These are phyloP conservation scores for Onychomys leucogaster DNA, from an alignment of 2,797 vertebrate species.

Conservation along the genomic window DNA sequence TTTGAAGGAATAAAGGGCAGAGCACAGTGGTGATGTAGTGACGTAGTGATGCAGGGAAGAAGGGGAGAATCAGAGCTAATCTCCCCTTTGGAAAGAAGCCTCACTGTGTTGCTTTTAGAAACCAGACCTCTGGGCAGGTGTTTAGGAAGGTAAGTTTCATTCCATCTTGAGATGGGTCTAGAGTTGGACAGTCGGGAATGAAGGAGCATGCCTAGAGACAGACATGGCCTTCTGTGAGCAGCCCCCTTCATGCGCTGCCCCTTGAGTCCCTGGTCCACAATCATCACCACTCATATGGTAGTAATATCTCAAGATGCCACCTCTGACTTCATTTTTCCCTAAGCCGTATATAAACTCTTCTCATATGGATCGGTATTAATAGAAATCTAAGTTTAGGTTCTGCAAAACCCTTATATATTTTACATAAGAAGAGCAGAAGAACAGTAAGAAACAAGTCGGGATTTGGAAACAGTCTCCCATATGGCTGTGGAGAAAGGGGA, in stretches of 20 bases:
- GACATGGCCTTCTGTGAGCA: background rate
- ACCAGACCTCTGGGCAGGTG: background rate
- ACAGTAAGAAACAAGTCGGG: background rate
- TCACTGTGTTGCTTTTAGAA: background rate
- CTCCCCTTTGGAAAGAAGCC: background rate
- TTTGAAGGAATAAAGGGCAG: background rate
- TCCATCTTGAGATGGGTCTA: background rate
- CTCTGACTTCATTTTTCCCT: background rate
- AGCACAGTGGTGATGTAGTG: too few relatives aligned
- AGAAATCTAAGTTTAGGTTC: slow-evolving; percentile 3
- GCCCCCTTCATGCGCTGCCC: background rate
- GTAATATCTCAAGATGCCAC: background rate
- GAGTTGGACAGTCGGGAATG: background rate
- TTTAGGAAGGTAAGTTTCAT: background rate
- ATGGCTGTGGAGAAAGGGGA: background rate
- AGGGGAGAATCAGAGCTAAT: too few relatives aligned
- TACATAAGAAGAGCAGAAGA: background rate
- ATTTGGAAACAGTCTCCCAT: background rate
- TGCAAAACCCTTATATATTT: background rate
- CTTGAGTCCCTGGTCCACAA: fast-evolving
- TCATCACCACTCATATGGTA: background rate
- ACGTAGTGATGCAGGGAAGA: background rate
- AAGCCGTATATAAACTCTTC: background rate
- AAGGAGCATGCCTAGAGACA: background rate
- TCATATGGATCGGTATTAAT: background rate